Percentiles rank a stretch among this genome's conserved stretches.
Evolutionary conservation across 1,140 invertebrate species (phyloP).

Genomic region (Trichonephila clavata): DNA sequence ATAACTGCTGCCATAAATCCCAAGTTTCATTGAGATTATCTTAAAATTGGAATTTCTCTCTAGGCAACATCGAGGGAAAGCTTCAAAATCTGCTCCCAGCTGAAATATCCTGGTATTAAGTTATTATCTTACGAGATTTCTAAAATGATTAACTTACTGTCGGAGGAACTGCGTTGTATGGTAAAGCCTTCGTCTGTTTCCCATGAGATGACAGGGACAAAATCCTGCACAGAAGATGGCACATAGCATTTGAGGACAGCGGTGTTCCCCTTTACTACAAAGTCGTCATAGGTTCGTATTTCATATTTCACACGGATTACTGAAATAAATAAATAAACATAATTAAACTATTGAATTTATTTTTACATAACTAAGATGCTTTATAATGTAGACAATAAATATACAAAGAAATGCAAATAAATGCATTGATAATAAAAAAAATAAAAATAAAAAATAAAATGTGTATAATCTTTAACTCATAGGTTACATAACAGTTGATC

Average conservation of each 20-base stretch:
- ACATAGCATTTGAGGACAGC: slow-evolving; percentile 80
- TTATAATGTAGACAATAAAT: neutral
- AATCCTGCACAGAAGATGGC: slow-evolving; percentile 95
- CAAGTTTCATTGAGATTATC: neutral
- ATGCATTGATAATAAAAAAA: neutral
- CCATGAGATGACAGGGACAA: slow-evolving; percentile 94
- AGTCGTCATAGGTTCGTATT: slow-evolving; percentile 81
- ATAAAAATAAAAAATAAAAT: no score
- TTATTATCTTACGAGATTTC: neutral
- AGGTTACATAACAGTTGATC: no score
- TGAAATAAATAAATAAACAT: slow-evolving; percentile 57
- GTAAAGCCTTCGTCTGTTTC: slow-evolving; percentile 82
- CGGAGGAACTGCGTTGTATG: slow-evolving; percentile 53
- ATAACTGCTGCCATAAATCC: neutral
- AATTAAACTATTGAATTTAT: neutral
- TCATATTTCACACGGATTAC: slow-evolving; percentile 79
- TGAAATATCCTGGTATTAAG: slow-evolving; percentile 12
- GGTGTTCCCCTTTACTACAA: slow-evolving; percentile 82
- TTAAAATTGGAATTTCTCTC: neutral
- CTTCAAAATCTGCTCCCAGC: neutral
- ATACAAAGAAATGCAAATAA: neutral
- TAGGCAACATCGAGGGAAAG: neutral
- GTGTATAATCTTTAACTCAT: no score
- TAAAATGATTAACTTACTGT: slow-evolving; percentile 69
- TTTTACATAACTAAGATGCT: neutral